Evolutionary conservation across 2,797 vertebrate species (phyloP).

Genomic region (Gadopsis marmoratus): DNA sequence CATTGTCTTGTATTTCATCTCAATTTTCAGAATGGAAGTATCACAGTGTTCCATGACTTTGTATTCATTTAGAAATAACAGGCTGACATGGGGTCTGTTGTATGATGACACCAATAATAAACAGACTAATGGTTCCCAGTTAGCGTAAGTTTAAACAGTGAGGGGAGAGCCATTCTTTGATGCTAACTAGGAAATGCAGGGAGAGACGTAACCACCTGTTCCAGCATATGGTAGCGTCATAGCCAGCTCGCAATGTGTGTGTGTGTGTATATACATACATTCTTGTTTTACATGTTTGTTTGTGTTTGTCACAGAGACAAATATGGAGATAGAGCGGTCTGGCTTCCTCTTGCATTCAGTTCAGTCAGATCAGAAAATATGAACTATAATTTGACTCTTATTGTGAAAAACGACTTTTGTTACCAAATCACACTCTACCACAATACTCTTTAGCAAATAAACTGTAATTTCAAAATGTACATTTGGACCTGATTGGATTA

Average conservation of each 20-base stretch:
- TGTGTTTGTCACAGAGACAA: neutral
- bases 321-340: neutral
- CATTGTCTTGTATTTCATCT: neutral
- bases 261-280: neutral
- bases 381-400: neutral
- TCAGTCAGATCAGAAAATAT: conserved; percentile 4
- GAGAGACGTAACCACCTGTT: conserved; percentile 63
- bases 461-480: neutral
- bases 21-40: neutral
- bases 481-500: conserved; percentile 26
- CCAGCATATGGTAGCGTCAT: conserved; percentile 43
- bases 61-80: neutral
- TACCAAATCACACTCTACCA: no score
- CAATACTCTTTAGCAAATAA: conserved; percentile 9
- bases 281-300: conserved; percentile 1
- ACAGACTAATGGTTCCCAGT: conserved; percentile 31
- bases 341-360: neutral
- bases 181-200: conserved; percentile 39
- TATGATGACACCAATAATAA: neutral
- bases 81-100: neutral
- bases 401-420: neutral
- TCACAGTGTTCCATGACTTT: neutral
- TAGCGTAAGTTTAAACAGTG: conserved; percentile 19
- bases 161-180: conserved; percentile 24
- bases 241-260: conserved; percentile 5